A percentile compares a stretch with the other conserved stretches of the same genome.
Evolutionary conservation across 2,113 vertebrate species (phyloP).

Genomic region (Callopanchax toddi): DNA sequence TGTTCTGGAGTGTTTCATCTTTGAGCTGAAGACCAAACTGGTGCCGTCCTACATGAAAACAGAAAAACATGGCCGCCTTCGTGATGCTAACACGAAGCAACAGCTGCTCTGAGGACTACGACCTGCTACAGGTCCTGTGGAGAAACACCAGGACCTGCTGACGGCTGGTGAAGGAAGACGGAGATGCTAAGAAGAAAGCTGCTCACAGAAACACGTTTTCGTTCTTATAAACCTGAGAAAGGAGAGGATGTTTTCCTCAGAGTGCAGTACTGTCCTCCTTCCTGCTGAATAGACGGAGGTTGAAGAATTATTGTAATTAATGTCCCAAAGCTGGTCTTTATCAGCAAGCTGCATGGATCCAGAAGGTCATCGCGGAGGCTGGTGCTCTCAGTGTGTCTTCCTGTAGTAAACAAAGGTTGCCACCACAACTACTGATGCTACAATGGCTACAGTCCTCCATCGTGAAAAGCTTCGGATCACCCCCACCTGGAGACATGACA

Average conservation of each 20-base stretch:
- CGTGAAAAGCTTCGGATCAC: conserved; percentile 66
- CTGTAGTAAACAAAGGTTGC: conserved; percentile 72
- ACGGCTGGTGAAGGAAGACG: conserved; percentile 13
- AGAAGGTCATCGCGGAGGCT: neutral
- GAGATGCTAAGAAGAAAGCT: neutral
- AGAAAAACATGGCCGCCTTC: too few species aligned
- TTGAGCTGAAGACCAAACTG: too few species aligned
- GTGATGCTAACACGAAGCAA: too few species aligned
- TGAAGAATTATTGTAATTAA: conserved; percentile 16
- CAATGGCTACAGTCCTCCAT: conserved; percentile 69
- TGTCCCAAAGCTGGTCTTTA: neutral
- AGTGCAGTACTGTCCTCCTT: neutral
- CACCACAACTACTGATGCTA: conserved; percentile 71
- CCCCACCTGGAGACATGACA: conserved; percentile 56
- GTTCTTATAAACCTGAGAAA: conserved; percentile 35
- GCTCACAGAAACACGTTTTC: neutral
- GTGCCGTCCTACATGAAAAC: too few species aligned
- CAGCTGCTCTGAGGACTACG: neutral
- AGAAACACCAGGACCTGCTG: neutral
- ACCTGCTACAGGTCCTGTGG: neutral
- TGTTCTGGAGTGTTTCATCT: too few species aligned
- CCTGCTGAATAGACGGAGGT: neutral
- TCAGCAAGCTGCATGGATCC: neutral
- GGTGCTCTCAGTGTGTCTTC: conserved; percentile 61
- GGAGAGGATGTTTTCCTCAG: neutral